Percentiles rank a stretch among this genome's conserved stretches.
Evolutionary conservation across 2,797 vertebrate species (phyloP).

Genomic region (Lagodon rhomboides): DNA sequence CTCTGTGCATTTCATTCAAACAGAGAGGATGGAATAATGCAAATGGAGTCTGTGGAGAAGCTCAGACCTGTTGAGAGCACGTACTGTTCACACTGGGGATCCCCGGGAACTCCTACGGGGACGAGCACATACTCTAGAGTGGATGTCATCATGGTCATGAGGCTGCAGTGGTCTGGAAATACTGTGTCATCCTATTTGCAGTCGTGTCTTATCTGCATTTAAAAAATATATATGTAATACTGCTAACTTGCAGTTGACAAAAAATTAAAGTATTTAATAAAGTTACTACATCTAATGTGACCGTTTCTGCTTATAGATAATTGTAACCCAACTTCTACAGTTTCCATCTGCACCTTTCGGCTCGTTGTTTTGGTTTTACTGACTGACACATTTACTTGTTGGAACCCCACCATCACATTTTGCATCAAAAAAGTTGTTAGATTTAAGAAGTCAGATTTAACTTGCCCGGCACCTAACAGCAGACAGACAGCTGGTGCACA

Average conservation of each 20-base stretch:
- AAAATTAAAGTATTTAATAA: not conserved
- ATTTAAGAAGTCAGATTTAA: too few relatives aligned
- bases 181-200: not conserved
- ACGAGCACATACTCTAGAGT: not conserved
- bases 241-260: not conserved
- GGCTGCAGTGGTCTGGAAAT: not conserved
- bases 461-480: too few relatives aligned
- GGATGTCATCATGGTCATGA: not conserved
- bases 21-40: constrained; percentile 5
- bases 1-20: constrained; percentile 39
- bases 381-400: too few relatives aligned
- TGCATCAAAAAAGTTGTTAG: too few relatives aligned
- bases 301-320: not conserved
- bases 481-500: too few relatives aligned
- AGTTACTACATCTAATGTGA: not conserved
- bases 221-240: not conserved
- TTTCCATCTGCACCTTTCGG: too few relatives aligned
- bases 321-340: too few relatives aligned
- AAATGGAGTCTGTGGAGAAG: constrained; percentile 20
- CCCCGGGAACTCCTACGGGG: not conserved
- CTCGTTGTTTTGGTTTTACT: too few relatives aligned
- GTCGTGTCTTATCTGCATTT: not conserved
- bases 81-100: constrained; percentile 2
- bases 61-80: not conserved
- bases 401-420: too few relatives aligned